phyloP scores from a whole-genome alignment of 2,888 invertebrate genomes.

The Hemaris fuciformis region DNA sequence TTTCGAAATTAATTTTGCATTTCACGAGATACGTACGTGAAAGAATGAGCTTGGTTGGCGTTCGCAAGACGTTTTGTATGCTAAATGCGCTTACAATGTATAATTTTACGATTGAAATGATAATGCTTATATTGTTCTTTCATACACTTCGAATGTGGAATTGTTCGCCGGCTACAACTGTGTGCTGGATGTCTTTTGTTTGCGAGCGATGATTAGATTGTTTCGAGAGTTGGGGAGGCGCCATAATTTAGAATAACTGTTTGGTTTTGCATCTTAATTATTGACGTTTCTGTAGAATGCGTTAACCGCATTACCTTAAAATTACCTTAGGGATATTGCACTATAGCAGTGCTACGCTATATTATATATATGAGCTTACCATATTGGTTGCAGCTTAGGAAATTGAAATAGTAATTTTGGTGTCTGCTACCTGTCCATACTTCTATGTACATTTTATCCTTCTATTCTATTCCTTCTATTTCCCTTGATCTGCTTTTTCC shows the following conservation, averaged over 20 bases:
- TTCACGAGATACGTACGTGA: slow-evolving; percentile 25
- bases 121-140: slow-evolving; percentile 2
- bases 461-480: too few species aligned
- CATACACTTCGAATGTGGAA: not conserved
- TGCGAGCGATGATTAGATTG: not conserved
- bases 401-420: too few species aligned
- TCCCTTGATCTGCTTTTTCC: too few species aligned
- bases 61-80: slow-evolving; percentile 13
- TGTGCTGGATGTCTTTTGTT: not conserved
- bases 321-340: too few species aligned
- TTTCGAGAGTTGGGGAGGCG: too few species aligned
- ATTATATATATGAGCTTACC: too few species aligned
- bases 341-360: too few species aligned
- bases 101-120: slow-evolving; percentile 12
- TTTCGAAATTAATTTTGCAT: slow-evolving; percentile 44
- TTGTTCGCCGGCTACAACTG: not conserved
- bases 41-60: slow-evolving; percentile 1
- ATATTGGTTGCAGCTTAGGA: too few species aligned
- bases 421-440: too few species aligned
- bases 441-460: too few species aligned
- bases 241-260: not conserved
- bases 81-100: slow-evolving; percentile 12
- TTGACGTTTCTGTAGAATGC: too few species aligned
- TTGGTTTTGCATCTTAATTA: not conserved
- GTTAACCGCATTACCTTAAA: too few species aligned